Evolutionary conservation across 2,113 vertebrate species (phyloP).

Genomic region (Calcarius ornatus): DNA sequence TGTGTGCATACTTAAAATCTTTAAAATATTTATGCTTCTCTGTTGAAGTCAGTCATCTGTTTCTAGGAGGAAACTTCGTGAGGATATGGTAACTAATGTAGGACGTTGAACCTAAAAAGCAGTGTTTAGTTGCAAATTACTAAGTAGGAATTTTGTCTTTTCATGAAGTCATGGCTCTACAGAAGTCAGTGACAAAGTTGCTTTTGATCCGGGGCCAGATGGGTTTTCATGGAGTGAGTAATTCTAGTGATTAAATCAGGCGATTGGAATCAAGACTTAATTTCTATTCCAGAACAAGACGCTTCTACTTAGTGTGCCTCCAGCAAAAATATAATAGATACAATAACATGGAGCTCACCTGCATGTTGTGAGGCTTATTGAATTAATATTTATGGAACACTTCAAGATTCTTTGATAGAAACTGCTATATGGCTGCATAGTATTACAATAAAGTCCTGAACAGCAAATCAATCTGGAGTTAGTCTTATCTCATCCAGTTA

Average conservation of each 20-base stretch:
- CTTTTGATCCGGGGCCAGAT: not conserved
- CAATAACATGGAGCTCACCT: not conserved
- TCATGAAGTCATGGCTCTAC: not conserved
- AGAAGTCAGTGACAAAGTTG: not conserved
- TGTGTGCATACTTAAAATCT: not conserved
- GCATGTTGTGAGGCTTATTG: conserved; percentile 7
- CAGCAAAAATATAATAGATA: conserved; percentile 19
- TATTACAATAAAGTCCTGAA: conserved; percentile 12
- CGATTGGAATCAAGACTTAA: not conserved
- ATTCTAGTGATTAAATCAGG: not conserved
- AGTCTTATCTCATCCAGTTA: not conserved
- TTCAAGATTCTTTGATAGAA: conserved; percentile 29
- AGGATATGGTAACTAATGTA: not conserved
- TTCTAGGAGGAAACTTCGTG: not conserved
- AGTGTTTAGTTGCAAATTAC: not conserved
- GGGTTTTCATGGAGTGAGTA: not conserved
- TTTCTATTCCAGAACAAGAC: conserved; percentile 23
- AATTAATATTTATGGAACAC: conserved; percentile 47
- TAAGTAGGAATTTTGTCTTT: not conserved
- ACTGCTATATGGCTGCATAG: not conserved
- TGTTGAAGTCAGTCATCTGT: not conserved
- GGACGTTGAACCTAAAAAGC: not conserved
- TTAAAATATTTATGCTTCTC: not conserved
- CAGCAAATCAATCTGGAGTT: not conserved
- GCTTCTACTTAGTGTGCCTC: conserved; percentile 18